Percentiles rank a stretch among this genome's conserved stretches.
These are phyloP conservation scores for Nymphalis c-album DNA, from an alignment of 2,888 invertebrate genomes.

Conservation along the genomic window DNA sequence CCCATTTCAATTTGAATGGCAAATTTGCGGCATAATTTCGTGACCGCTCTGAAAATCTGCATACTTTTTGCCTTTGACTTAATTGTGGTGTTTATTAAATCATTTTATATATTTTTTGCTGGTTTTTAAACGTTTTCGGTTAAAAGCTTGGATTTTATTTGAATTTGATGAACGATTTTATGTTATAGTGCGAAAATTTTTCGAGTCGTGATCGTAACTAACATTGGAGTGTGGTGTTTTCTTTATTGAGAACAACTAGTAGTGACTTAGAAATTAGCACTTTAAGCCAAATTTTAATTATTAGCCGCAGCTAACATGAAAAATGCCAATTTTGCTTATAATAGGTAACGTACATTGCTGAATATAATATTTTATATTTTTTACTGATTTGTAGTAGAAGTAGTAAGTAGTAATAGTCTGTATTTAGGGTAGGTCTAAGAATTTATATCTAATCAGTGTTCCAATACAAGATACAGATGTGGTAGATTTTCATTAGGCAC, in stretches of 20 bases:
- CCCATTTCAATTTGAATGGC: conserved; percentile 58
- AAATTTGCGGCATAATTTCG: conserved; percentile 57
- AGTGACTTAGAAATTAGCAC: no score
- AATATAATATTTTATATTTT: no score
- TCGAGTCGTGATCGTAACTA: not conserved
- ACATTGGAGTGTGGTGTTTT: not conserved
- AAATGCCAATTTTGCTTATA: no score
- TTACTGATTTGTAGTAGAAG: no score
- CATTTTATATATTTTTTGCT: conserved; percentile 31
- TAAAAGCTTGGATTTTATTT: conserved; percentile 12
- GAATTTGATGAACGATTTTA: not conserved
- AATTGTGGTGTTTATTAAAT: conserved; percentile 41
- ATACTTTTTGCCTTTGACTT: conserved; percentile 49
- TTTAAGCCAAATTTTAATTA: no score
- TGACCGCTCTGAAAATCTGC: conserved; percentile 52
- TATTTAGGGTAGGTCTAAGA: no score
- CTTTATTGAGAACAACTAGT: no score
- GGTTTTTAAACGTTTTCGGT: conserved; percentile 21
- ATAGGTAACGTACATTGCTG: no score
- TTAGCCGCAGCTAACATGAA: no score
- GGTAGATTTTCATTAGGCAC: not conserved
- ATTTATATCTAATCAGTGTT: no score
- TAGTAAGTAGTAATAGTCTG: no score
- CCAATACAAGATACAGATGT: no score
- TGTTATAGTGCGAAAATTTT: not conserved